Conservation (phyloP, 2,797 vertebrate species). For the Macropodus opercularis region DNA sequence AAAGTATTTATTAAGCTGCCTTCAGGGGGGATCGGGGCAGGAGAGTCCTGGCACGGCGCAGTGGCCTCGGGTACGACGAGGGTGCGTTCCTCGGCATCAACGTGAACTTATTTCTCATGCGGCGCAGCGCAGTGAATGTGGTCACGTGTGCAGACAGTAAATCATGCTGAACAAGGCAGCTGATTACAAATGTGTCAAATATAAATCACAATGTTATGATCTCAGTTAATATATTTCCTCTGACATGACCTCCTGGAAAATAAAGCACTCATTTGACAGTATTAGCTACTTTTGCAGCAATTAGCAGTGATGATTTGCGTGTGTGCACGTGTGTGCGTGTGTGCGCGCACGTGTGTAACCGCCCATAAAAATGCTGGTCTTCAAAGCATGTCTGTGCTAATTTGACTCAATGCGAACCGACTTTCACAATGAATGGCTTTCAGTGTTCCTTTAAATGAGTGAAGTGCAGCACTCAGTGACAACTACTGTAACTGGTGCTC, state of each 20-base stretch:
- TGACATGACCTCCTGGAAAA: conserved; percentile 52
- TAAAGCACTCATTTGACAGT: conserved; percentile 57
- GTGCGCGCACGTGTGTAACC: conserved; percentile 41
- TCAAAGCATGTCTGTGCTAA: conserved; percentile 55
- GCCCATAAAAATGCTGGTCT: conserved; percentile 57
- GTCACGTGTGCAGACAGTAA: conserved; percentile 27
- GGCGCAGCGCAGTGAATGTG: conserved; percentile 9
- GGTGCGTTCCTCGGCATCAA: conserved; percentile 21
- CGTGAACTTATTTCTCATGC: conserved; percentile 36
- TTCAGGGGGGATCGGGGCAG: conserved; percentile 36
- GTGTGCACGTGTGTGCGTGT: conserved; percentile 22
- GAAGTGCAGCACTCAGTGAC: conserved; percentile 39
- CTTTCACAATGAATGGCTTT: conserved; percentile 39
- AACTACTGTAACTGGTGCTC: conserved; percentile 18
- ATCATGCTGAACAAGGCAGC: conserved; percentile 44
- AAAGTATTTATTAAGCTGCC: conserved; percentile 65
- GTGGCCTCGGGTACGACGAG: conserved; percentile 18
- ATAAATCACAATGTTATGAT: conserved; percentile 58
- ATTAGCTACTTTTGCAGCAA: conserved; percentile 67
- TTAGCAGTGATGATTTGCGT: conserved; percentile 66
- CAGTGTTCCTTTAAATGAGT: conserved; percentile 46
- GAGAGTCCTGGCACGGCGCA: conserved; percentile 22
- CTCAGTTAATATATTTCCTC: conserved; percentile 49
- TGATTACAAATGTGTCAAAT: conserved; percentile 55
- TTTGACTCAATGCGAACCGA: conserved; percentile 55